Base-by-base conservation (phyloP, 1,140 invertebrate species). In the Cheumatopsyche charites region DNA sequence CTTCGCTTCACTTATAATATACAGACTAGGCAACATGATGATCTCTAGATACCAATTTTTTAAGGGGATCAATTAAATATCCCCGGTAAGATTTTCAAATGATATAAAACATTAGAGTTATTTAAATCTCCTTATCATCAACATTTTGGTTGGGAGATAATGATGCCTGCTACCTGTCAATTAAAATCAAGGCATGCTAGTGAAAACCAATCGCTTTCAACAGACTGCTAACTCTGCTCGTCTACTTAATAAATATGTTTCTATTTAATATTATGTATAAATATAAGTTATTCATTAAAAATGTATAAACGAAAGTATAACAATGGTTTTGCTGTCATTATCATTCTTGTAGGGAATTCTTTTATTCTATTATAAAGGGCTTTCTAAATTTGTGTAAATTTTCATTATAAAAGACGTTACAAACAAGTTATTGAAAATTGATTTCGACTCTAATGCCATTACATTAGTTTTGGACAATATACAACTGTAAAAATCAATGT, bases 141-240 rank as follows among this genome's bases (percentile, higher is more conserved):
- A 19, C 41, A 42, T 19, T 49, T n/a, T 49, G 43, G 17, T 52
- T 67, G 43, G 65, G 65, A 67, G 42, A 41, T 52, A 52, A 25
- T 49, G 29, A 65, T 42, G 29, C 29, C 41, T 6, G 19, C 25
- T 26, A 49, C 52, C 15, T 6, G 45, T 72, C 62, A 73, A 47
- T 76, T 73, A 68, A 71, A 73, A 73, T 73, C 71, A 76, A 76
- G 75, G 75, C 75, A 76, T 73, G 43, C 72, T 73, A 76, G 75
- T 76, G 75, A 76, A 76, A 76, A 76, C 72, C 72, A 76, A 76
- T 73, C 72, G 72, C 70, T 76, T 76, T 73, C 67, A 73, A 73
- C 72, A 71, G 72, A 76, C 55, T 29, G 72, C 72, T 76, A 73
- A 76, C 52, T 76, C 70, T 73, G 72, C 45, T 73, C 43, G 26